A percentile compares a stretch with the other conserved stretches of the same genome.
Conservation (phyloP, 1,140 invertebrate genomes). For the Reticulitermes speratus region DNA sequence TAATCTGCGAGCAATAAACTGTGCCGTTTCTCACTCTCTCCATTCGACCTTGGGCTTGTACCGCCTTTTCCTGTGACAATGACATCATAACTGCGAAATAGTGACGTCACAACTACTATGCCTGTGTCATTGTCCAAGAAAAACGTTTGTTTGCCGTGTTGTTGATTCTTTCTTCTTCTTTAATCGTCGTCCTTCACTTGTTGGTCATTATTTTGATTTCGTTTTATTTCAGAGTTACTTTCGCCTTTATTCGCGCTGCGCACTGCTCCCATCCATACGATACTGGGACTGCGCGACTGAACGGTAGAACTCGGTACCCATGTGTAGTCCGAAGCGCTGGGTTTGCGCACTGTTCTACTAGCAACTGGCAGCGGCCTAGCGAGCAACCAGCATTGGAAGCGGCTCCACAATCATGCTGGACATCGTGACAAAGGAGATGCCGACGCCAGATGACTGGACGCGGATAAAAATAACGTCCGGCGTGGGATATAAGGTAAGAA, state of each 20-base stretch:
- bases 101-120: not conserved
- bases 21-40: not conserved
- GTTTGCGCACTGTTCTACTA: not conserved
- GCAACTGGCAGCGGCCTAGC: not conserved
- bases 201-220: not conserved
- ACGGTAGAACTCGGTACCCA: not conserved
- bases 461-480: not conserved
- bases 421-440: not conserved
- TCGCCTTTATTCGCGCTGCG: not conserved
- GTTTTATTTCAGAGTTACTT: not conserved
- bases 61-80: not conserved
- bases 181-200: not conserved
- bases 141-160: not conserved
- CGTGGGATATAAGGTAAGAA: not conserved
- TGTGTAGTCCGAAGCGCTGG: constrained; percentile 4
- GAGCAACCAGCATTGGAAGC: not conserved
- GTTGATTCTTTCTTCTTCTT: not conserved
- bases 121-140: not conserved
- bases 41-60: not conserved
- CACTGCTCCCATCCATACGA: not conserved
- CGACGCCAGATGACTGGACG: not conserved
- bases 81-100: not conserved
- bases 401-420: not conserved
- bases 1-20: not conserved
- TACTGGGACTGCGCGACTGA: not conserved